Base-by-base conservation (phyloP, 1,140 invertebrate genomes). In the Drosophila persimilis region DNA sequence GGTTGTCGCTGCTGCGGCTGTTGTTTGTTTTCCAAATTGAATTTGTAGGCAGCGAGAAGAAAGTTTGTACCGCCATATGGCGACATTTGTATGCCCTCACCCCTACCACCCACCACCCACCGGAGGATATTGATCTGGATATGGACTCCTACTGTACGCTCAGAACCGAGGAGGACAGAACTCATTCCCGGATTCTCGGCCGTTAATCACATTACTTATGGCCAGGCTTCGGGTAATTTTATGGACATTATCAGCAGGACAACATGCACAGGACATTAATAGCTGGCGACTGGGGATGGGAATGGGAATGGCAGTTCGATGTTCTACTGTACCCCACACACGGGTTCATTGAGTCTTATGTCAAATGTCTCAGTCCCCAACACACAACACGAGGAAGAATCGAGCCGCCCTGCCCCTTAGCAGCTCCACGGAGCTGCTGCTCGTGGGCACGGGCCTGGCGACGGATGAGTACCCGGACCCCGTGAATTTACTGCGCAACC, bases 151-250 rank as follows among this genome's bases (percentile, higher is more conserved):
- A 1, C 4, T 9, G 9, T 17, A 15, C 15, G 13, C 8, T 13
- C 35, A 3, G 17, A 17, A 17, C 17, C 0, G 17, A 17, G 11
- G 9, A 0, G 4, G 11, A 13, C 11, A 39, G 11, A 39, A 39
- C 35, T n/a, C n/a, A 17, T 51, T 48, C n/a, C 26, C 35, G 35
- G 35, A 13, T 13, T 9, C n/a, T 8, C 6, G 20, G 8, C 51
- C 43, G 48, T 76, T 76, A 78, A 73, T 77, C 69, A 77, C 69
- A 63, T 78, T 67, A 73, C 71, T 77, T 73, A 77, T 62, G 62
- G 29, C 11, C 53, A 43, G 51, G 41, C 45, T 44, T 45, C 59
- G 52, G 56, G 45, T 47, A 20, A 58, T 67, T 66, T 59, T 45
- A 72, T 76, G 60, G 29, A 13, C 61, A 65, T 72, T 78, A 76